Evolutionary conservation across 2,888 invertebrate genomes (phyloP), one percentile per base, ranked within the genome.

Genomic region (Myopa tessellatipennis): DNA sequence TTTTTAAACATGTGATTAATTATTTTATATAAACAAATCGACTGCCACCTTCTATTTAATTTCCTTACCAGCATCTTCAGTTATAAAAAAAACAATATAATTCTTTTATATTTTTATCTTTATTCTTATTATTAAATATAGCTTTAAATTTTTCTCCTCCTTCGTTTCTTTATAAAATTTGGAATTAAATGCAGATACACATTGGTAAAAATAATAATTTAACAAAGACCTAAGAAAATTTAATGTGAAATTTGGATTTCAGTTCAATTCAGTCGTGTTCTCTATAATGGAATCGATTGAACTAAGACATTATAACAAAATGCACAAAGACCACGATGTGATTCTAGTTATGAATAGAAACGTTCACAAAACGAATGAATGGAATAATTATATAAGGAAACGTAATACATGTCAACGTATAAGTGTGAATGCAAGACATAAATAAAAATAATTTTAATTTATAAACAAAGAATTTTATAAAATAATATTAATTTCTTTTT

Each of bases 381-480:
- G 6, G 18, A 12, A n/a, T 65, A 65, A 65, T 34, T 36, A 8
- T 65, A 65, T 34, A 38, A 65, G 65, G 34, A 65, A 65, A 4
- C n/a, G 10, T n/a, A n/a, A 26, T n/a, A 58, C 58, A 58, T 18
- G 4, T 60, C 12, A 52, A 74, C n/a, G 26, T 55, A 68, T 67
- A 36, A 68, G 18, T 18, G n/a, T 18, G n/a, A 68, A 67, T 67
- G 67, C 12, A 34, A 26, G 55, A 67, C 67, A 74, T 34, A 74
- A 74, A 74, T 67, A 67, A 67, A 68, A 74, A 12, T 34, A 18
- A 38, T 12, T 45, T 69, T 40, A 68, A n/a, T 67, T 67, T 74
- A 67, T 74, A 74, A 74, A 74, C 18, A 55, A 74, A 67, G 18
- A 55, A 18, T 67, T 67, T 67, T 65, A 74, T 55, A 74, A 74